phyloP scores from a whole-genome alignment of 2,797 vertebrate genomes.

The Lemur catta region DNA sequence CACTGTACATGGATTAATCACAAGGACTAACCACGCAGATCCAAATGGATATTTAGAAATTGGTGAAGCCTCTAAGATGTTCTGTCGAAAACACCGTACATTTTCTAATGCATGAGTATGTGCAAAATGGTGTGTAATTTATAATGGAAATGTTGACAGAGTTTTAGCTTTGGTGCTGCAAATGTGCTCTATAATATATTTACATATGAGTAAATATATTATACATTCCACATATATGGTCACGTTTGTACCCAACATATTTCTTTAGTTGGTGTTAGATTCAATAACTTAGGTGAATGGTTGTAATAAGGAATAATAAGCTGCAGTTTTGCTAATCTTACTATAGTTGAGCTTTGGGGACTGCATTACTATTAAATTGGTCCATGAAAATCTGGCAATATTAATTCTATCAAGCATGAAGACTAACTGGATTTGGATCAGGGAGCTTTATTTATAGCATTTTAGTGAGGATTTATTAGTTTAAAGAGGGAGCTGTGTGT shows the following conservation, averaged over 20 bases:
- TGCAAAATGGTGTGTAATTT: constrained; percentile 80
- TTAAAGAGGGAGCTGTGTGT: constrained; percentile 73
- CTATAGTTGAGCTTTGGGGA: constrained; percentile 78
- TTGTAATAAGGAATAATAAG: constrained; percentile 75
- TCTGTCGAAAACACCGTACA: constrained; percentile 70
- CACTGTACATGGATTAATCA: constrained; percentile 55
- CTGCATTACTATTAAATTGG: constrained; percentile 78
- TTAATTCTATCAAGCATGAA: constrained; percentile 78
- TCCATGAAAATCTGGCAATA: constrained; percentile 76
- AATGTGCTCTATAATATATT: constrained; percentile 68
- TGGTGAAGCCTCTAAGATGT: constrained; percentile 77
- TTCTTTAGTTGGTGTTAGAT: constrained; percentile 67
- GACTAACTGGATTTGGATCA: constrained; percentile 81
- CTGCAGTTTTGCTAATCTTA: constrained; percentile 76
- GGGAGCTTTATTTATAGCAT: constrained; percentile 78
- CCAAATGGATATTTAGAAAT: constrained; percentile 80
- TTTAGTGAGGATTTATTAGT: constrained; percentile 80
- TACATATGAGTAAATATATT: constrained; percentile 60
- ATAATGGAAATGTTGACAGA: constrained; percentile 72
- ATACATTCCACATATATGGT: constrained; percentile 74
- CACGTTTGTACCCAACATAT: constrained; percentile 64
- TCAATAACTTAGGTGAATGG: constrained; percentile 70
- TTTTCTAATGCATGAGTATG: constrained; percentile 76
- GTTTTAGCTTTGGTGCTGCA: constrained; percentile 69
- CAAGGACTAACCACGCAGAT: constrained; percentile 74